These are phyloP conservation scores for Limosa lapponica DNA, from an alignment of 2,797 vertebrate species.

Conservation along the genomic window DNA sequence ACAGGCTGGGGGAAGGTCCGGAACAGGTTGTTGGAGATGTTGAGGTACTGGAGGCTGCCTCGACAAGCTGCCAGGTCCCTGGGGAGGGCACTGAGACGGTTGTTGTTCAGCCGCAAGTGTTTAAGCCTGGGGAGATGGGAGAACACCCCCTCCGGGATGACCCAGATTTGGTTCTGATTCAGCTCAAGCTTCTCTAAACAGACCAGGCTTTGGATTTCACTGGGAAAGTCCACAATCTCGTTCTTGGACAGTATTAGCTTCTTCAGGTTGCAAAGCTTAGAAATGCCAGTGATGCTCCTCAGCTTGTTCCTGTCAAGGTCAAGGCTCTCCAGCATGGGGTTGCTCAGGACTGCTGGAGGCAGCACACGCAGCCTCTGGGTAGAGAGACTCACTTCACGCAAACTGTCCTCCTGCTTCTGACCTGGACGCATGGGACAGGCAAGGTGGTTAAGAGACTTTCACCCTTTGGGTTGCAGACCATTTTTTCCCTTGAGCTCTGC, in stretches of 20 bases:
- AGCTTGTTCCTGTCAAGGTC: constrained; percentile 78
- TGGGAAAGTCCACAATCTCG: constrained; percentile 74
- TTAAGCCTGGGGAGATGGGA: constrained; percentile 67
- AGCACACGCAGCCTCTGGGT: constrained; percentile 71
- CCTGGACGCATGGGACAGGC: not conserved
- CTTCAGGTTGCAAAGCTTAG: constrained; percentile 66
- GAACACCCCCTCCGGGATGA: constrained; percentile 74
- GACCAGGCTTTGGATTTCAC: constrained; percentile 68
- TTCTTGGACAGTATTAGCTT: constrained; percentile 80
- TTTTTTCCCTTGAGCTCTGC: too few species aligned
- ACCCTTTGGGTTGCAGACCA: not conserved
- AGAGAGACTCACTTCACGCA: constrained; percentile 49
- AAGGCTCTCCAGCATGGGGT: constrained; percentile 23
- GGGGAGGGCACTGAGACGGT: constrained; percentile 72
- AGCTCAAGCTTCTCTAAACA: constrained; percentile 76
- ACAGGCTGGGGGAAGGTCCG: constrained; percentile 60
- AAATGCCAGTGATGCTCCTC: constrained; percentile 61
- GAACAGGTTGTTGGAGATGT: constrained; percentile 79
- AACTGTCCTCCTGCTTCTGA: not conserved
- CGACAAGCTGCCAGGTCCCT: constrained; percentile 73
- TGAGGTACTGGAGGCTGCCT: constrained; percentile 73
- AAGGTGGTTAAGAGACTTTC: not conserved
- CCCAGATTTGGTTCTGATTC: constrained; percentile 80
- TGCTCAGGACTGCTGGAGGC: constrained; percentile 39
- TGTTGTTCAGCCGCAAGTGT: constrained; percentile 78